These are phyloP conservation scores for Holocentrus rufus DNA, from an alignment of 2,797 vertebrate genomes.

Conservation along the genomic window DNA sequence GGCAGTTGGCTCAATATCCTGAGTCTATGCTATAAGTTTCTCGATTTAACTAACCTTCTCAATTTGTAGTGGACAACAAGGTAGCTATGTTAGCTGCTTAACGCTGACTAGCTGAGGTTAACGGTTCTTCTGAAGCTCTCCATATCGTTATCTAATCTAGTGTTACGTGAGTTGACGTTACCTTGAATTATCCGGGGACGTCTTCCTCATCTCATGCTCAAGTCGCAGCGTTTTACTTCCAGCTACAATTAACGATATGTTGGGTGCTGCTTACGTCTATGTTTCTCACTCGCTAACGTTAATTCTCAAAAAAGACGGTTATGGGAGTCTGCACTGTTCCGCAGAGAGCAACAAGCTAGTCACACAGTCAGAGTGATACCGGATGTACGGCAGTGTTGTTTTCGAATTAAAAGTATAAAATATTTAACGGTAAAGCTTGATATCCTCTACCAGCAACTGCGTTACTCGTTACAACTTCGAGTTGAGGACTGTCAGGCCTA, in stretches of 20 bases:
- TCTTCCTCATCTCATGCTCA: conserved; percentile 6
- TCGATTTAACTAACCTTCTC: no score
- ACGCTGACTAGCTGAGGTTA: conserved; percentile 15
- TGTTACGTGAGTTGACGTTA: not conserved
- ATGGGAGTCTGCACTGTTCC: no score
- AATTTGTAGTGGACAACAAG: no score
- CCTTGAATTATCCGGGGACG: conserved; percentile 15
- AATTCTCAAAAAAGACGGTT: not conserved
- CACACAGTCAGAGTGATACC: fast-evolving
- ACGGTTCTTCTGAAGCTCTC: not conserved
- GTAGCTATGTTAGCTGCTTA: conserved; percentile 40
- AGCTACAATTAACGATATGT: no score
- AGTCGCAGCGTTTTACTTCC: not conserved
- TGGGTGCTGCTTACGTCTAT: not conserved
- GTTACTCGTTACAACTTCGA: no score
- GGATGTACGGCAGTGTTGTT: not conserved
- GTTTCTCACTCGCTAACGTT: no score
- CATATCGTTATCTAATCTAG: fast-evolving
- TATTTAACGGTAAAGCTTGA: no score
- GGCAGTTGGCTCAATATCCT: no score
- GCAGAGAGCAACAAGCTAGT: not conserved
- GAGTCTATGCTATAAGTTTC: no score
- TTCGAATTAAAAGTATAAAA: conserved; percentile 38
- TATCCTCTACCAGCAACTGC: no score
- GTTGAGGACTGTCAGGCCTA: no score